Evolutionary conservation across 2,888 invertebrate genomes (phyloP), one percentile per base, ranked within the genome.

Genomic region (Tipula confusa): DNA sequence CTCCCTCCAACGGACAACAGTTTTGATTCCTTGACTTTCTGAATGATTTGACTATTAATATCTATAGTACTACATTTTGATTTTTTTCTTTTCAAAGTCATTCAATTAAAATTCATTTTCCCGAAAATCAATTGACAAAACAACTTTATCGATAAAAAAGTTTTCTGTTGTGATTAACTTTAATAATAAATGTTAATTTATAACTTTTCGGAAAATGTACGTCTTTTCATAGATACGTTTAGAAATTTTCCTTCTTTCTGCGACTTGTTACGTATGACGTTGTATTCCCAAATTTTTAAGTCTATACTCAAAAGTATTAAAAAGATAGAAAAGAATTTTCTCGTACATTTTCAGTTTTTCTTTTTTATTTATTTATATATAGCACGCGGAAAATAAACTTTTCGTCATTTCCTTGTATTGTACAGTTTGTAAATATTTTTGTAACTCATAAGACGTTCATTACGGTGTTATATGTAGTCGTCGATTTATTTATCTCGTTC

Each of bases 301-400:
- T 64, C 64, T 18, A n/a, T n/a, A 64, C 64, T 64, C 64, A 64
- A 64, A 64, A 64, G 64, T 64, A 64, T 64, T 64, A 64, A 64
- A 64, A 64, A 64, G 64, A 64, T 64, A n/a, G 64, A 64, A 64
- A 24, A 24, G 4, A 64, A 64, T 7, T 9, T 24, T 64, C 15
- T 15, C 18, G 43, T 43, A 43, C 11, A 33, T 33, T 33, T 33
- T 33, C 33, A n/a, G n/a, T 36, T 36, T n/a, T n/a, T n/a, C 64
- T 24, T 24, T 64, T 64, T 64, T 64, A 64, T 64, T 64, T 64
- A 64, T 64, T 24, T 64, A 64, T 64, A 24, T 64, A 24, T 64
- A 24, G 24, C 24, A 24, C 64, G 64, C 64, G 64, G 43, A 64
- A 64, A 64, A 43, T n/a, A n/a, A 64, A 64, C 64, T 64, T 64